These are phyloP conservation scores for Chiloscyllium plagiosum DNA, from an alignment of 2,113 vertebrate species.

Conservation along the genomic window DNA sequence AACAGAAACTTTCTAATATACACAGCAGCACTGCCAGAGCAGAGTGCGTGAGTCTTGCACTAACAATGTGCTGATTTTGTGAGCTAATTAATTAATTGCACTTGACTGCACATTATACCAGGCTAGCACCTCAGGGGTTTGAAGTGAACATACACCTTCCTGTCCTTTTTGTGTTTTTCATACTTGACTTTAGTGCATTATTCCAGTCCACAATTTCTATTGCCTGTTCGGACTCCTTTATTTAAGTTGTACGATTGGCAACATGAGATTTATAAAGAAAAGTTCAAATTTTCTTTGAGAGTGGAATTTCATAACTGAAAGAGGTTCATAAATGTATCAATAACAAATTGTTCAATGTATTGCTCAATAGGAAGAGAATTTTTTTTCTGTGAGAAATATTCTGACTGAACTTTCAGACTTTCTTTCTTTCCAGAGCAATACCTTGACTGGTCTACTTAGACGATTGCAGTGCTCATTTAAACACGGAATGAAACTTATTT, in stretches of 20 bases:
- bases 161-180: not conserved
- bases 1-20: not conserved
- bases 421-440: not conserved
- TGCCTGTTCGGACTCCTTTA: not conserved
- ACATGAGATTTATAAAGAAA: not conserved
- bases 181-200: not conserved
- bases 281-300: not conserved
- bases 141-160: not conserved
- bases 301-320: not conserved
- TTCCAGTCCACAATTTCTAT: not conserved
- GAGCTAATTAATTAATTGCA: slow-evolving; percentile 33
- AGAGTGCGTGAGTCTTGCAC: not conserved
- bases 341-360: not conserved
- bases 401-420: not conserved
- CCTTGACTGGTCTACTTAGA: not conserved
- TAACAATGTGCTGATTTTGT: slow-evolving; percentile 19
- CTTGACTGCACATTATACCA: not conserved
- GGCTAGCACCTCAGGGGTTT: not conserved
- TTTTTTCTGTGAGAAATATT: not conserved
- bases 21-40: not conserved
- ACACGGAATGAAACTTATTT: not conserved
- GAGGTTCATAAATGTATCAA: not conserved
- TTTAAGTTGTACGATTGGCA: not conserved
- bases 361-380: not conserved
- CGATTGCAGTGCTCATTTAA: not conserved